Conservation (phyloP, 2,797 vertebrate species). For the Malurus leucopterus region DNA sequence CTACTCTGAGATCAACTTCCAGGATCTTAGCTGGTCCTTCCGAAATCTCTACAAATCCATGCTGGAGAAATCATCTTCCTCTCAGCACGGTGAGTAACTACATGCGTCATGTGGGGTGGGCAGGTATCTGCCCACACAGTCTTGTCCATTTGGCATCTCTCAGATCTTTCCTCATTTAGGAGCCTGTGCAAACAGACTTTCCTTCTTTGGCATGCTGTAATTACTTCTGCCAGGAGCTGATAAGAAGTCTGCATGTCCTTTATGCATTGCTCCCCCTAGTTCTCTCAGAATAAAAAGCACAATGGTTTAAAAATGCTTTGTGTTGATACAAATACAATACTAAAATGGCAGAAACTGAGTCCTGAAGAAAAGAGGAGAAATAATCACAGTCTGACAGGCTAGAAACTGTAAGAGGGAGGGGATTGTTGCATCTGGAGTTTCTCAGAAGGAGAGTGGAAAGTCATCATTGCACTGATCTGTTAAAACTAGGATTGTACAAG, state of each 20-base stretch:
- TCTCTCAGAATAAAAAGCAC: neutral
- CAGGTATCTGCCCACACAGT: conserved; percentile 26
- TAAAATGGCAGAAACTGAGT: conserved; percentile 3
- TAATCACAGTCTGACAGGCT: neutral
- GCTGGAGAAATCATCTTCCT: conserved; percentile 85
- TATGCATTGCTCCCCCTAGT: neutral
- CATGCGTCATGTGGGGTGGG: neutral
- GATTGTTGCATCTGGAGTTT: neutral
- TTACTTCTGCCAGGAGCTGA: conserved; percentile 9
- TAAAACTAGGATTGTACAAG: neutral
- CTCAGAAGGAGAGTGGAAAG: neutral
- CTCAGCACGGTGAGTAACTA: conserved; percentile 73
- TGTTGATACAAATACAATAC: neutral
- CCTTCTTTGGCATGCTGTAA: conserved; percentile 36
- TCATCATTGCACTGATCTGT: neutral
- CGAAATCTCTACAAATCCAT: conserved; percentile 92
- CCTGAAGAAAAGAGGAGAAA: neutral
- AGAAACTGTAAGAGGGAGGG: neutral
- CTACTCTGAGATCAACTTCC: conserved; percentile 91
- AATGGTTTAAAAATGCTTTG: conserved; percentile 5
- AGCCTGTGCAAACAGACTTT: conserved; percentile 39
- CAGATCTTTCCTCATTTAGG: neutral
- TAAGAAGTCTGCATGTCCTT: conserved; percentile 15
- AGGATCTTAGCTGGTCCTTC: conserved; percentile 93
- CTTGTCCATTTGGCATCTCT: conserved; percentile 21